These are phyloP conservation scores for Nilaparvata lugens DNA, from an alignment of 1,140 invertebrate genomes.

Conservation along the genomic window DNA sequence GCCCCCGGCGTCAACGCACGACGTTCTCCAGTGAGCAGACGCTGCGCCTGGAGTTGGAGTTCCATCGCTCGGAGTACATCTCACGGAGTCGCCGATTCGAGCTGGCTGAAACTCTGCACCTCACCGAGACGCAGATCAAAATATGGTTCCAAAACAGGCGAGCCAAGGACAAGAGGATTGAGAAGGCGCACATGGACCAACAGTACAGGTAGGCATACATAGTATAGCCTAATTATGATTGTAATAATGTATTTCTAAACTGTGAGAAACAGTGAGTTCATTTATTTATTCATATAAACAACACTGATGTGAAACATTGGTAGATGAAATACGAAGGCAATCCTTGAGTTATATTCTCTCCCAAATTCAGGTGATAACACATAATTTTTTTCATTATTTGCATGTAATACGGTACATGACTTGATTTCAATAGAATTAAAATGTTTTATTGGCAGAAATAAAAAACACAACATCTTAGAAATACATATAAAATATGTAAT, in stretches of 20 bases:
- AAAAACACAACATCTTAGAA: no score
- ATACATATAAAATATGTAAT: no score
- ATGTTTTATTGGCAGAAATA: no score
- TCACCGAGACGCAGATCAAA: slow-evolving; percentile 92
- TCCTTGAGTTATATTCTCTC: slow-evolving; percentile 29
- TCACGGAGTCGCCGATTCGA: slow-evolving; percentile 76
- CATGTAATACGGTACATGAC: no score
- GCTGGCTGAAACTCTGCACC: slow-evolving; percentile 65
- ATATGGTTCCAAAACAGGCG: slow-evolving; percentile 96
- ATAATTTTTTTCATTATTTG: no score
- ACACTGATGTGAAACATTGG: no score
- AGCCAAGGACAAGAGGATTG: slow-evolving; percentile 91
- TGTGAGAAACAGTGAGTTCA: slow-evolving; percentile 23
- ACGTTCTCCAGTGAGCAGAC: slow-evolving; percentile 94
- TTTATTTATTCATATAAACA: slow-evolving; percentile 24
- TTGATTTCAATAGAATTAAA: no score
- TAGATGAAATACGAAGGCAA: no score
- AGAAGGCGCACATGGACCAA: slow-evolving; percentile 90
- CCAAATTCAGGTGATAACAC: slow-evolving; percentile 25
- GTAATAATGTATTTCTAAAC: slow-evolving; percentile 20
- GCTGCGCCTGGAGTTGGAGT: slow-evolving; percentile 79
- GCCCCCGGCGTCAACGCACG: slow-evolving; percentile 79
- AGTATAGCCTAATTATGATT: slow-evolving; percentile 9
- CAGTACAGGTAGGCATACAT: slow-evolving; percentile 65
- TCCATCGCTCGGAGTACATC: slow-evolving; percentile 83